phyloP scores from a whole-genome alignment of 2,113 vertebrate species.

The Xenopus borealis region DNA sequence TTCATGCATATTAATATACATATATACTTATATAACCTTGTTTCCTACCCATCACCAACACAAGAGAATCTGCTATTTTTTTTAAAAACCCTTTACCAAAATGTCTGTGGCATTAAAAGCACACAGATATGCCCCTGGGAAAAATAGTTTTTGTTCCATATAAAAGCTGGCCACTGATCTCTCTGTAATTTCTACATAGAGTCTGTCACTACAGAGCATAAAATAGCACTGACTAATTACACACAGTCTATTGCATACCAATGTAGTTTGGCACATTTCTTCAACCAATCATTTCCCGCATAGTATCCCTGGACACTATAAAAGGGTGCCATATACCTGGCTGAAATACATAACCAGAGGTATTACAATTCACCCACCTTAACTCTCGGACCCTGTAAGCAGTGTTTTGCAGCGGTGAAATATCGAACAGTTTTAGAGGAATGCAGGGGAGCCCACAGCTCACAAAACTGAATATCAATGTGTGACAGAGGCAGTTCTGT shows the following conservation, averaged over 20 bases:
- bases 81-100: too few species aligned
- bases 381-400: neutral
- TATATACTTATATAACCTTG: too few species aligned
- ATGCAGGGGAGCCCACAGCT: slow-evolving; percentile 28
- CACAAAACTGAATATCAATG: slow-evolving; percentile 40
- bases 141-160: slow-evolving; percentile 24
- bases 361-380: slow-evolving; percentile 22
- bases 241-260: slow-evolving; percentile 36
- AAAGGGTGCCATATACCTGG: slow-evolving; percentile 25
- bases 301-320: slow-evolving; percentile 26
- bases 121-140: slow-evolving; percentile 25
- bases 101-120: slow-evolving; percentile 35
- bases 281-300: slow-evolving; percentile 29
- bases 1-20: too few species aligned
- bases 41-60: too few species aligned
- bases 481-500: slow-evolving; percentile 33
- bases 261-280: slow-evolving; percentile 23
- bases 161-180: slow-evolving; percentile 17
- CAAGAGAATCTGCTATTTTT: too few species aligned
- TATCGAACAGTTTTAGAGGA: slow-evolving; percentile 29
- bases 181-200: slow-evolving; percentile 39
- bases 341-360: slow-evolving; percentile 29
- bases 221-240: slow-evolving; percentile 36
- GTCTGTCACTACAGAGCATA: slow-evolving; percentile 32
- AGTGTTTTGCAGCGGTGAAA: slow-evolving; percentile 36